Evolutionary conservation across 1,140 invertebrate species (phyloP).

Genomic region (Drosophila funebris): DNA sequence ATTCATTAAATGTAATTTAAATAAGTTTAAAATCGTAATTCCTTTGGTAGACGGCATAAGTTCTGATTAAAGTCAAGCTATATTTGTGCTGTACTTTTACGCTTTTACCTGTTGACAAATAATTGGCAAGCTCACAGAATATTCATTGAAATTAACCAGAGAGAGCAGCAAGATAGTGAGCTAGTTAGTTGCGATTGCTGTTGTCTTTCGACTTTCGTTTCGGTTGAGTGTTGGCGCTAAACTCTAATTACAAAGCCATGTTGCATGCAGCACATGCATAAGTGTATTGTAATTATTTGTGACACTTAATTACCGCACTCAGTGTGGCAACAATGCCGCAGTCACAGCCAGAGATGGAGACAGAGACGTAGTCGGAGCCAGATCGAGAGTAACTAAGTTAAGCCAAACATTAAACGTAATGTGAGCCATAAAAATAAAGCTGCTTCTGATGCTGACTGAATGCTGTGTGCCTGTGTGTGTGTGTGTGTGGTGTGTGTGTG

Average conservation of each 20-base stretch:
- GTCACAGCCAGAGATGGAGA: slow-evolving; percentile 25
- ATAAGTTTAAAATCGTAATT: too few species aligned
- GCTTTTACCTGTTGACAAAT: slow-evolving; percentile 39
- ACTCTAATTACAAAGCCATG: slow-evolving; percentile 77
- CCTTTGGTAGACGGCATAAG: neutral
- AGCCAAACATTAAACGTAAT: slow-evolving; percentile 81
- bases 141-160: slow-evolving; percentile 70
- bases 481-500: slow-evolving; percentile 15
- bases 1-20: too few species aligned
- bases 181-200: slow-evolving; percentile 4
- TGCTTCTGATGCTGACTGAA: slow-evolving; percentile 60
- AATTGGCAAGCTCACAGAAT: slow-evolving; percentile 66
- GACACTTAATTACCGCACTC: slow-evolving; percentile 79
- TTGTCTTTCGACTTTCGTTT: slow-evolving; percentile 20
- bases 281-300: slow-evolving; percentile 82
- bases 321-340: slow-evolving; percentile 46
- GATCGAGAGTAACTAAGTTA: slow-evolving; percentile 69
- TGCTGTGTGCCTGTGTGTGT: slow-evolving; percentile 35
- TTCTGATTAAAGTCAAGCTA: slow-evolving; percentile 1
- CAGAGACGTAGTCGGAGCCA: slow-evolving; percentile 12
- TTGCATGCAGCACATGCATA: slow-evolving; percentile 63
- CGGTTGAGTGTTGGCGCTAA: slow-evolving; percentile 55
- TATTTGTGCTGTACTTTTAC: slow-evolving; percentile 11
- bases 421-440: slow-evolving; percentile 77
- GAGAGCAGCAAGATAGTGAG: neutral